These are phyloP conservation scores for Astyanax mexicanus DNA, from an alignment of 2,797 vertebrate genomes.

Conservation along the genomic window DNA sequence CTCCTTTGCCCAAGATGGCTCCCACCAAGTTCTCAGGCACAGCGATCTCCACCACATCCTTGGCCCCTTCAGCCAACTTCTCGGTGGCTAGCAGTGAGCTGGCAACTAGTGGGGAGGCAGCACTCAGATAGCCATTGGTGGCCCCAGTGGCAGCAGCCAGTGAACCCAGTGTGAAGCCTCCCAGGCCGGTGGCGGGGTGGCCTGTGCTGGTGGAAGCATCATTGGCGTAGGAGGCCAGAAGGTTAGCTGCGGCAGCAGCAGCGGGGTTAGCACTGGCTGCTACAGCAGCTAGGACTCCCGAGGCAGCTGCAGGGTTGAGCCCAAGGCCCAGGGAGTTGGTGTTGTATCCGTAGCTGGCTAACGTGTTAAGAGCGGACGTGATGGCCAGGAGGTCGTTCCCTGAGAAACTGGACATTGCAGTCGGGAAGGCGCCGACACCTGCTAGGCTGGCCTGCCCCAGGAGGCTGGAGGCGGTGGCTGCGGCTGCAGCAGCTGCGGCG, in stretches of 20 bases:
- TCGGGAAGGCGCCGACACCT: conserved; percentile 88
- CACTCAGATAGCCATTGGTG: conserved; percentile 91
- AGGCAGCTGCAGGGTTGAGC: conserved; percentile 90
- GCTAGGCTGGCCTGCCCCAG: conserved; percentile 89
- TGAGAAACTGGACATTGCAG: conserved; percentile 89
- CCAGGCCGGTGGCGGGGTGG: conserved; percentile 81
- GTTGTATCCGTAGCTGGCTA: conserved; percentile 96
- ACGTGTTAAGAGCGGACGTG: conserved; percentile 93
- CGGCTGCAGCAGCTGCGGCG: conserved; percentile 84
- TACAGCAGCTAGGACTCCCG: conserved; percentile 89
- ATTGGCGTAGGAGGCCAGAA: conserved; percentile 89
- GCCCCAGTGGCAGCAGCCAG: conserved; percentile 88
- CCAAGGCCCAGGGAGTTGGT: conserved; percentile 93
- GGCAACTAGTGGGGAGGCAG: conserved; percentile 88
- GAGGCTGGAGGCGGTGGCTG: conserved; percentile 88
- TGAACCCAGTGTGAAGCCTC: conserved; percentile 88
- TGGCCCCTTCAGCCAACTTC: conserved; percentile 90
- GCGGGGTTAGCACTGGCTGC: conserved; percentile 92
- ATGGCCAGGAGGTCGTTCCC: conserved; percentile 95
- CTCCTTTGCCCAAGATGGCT: conserved; percentile 95
- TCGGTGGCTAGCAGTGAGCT: conserved; percentile 90
- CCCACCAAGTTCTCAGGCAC: conserved; percentile 96
- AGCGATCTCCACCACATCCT: conserved; percentile 96
- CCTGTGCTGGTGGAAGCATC: conserved; percentile 83
- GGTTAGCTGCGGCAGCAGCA: conserved; percentile 90